A percentile compares a stretch with the other conserved stretches of the same genome.
Conservation (phyloP, 2,113 vertebrate genomes). For the Cygnus buccinator region DNA sequence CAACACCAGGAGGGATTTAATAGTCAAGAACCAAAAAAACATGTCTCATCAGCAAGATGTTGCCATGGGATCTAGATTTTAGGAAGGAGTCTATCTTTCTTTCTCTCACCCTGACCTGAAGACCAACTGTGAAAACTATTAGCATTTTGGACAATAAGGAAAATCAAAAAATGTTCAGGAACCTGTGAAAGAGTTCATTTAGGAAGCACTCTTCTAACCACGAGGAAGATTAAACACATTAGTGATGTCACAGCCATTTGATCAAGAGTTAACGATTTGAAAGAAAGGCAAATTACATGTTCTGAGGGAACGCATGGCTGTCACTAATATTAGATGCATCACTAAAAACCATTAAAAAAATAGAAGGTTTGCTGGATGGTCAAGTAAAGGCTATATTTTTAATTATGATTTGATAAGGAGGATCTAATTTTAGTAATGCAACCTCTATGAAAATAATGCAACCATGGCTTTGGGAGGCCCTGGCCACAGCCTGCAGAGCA, state of each 20-base stretch:
- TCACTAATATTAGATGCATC: background rate
- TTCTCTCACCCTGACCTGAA: background rate
- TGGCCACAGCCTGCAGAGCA: background rate
- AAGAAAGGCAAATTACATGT: background rate
- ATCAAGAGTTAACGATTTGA: background rate
- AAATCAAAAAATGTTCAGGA: background rate
- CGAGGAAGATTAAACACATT: constrained; percentile 4
- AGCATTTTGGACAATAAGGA: background rate
- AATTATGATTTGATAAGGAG: background rate
- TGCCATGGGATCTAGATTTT: background rate
- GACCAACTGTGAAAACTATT: background rate
- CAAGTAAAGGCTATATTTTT: background rate
- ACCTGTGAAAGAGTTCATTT: background rate
- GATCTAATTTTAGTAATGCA: background rate
- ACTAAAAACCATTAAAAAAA: background rate
- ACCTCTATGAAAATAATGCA: background rate
- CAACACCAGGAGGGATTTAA: background rate
- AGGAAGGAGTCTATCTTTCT: background rate
- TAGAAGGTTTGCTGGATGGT: background rate
- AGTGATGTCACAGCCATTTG: background rate
- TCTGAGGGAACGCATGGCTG: background rate
- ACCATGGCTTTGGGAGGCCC: background rate
- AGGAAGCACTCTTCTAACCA: background rate
- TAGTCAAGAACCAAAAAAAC: background rate
- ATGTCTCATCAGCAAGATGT: background rate